Evolutionary conservation across 2,113 vertebrate genomes (phyloP).

Genomic region (Amazona vittata): DNA sequence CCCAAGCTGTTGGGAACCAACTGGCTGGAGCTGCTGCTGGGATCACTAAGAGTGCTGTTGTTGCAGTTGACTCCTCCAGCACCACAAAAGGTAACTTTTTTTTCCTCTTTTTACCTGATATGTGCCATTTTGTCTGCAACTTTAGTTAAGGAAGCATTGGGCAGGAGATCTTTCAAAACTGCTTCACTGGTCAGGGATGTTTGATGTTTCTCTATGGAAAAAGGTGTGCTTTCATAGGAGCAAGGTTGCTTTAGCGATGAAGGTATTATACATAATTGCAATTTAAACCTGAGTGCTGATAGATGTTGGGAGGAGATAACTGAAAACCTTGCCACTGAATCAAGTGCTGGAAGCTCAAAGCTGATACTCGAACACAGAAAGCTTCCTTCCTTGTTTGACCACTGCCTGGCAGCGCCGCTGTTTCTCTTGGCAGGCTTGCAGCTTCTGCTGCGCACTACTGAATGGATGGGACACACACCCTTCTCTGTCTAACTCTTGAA

Average conservation of each 20-base stretch:
- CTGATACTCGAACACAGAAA: not conserved
- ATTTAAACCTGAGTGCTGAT: not conserved
- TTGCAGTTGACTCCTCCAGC: not conserved
- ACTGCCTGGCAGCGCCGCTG: not conserved
- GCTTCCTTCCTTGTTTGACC: not conserved
- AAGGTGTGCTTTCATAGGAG: not conserved
- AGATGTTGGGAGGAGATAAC: not conserved
- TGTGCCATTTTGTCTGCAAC: not conserved
- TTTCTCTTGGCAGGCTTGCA: not conserved
- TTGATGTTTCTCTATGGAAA: not conserved
- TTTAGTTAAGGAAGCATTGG: not conserved
- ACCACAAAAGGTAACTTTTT: conserved; percentile 53
- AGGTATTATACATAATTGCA: not conserved
- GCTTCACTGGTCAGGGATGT: not conserved
- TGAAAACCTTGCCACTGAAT: not conserved
- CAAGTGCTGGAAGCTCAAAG: not conserved
- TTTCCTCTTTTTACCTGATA: not conserved
- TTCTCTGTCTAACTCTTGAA: not conserved
- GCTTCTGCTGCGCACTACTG: not conserved
- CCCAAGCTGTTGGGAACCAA: not conserved
- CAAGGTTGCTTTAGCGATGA: not conserved
- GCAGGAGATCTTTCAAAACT: not conserved
- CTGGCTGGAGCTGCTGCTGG: not conserved
- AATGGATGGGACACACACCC: not conserved
- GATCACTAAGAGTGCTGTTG: not conserved